These are phyloP conservation scores for Sebastes wilsoni DNA, from an alignment of 2,797 vertebrate species.

Conservation along the genomic window DNA sequence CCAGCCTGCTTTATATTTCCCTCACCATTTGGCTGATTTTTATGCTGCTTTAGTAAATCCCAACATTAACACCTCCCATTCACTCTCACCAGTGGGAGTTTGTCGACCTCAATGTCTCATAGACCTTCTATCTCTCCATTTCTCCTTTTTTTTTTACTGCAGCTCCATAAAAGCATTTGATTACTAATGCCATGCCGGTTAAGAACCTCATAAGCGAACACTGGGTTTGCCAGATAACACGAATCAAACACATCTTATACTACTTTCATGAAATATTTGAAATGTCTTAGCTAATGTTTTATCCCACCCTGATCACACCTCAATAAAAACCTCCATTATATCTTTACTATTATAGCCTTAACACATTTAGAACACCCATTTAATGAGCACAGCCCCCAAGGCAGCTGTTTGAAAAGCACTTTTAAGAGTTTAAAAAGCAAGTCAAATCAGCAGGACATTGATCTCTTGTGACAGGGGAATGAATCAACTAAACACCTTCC, in stretches of 20 bases:
- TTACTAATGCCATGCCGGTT: conserved; percentile 3
- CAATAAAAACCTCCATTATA: conserved; percentile 6
- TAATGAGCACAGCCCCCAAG: neutral
- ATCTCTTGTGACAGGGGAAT: conserved; percentile 46
- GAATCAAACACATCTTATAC: conserved; percentile 21
- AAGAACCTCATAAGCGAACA: conserved; percentile 5
- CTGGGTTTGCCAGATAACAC: neutral
- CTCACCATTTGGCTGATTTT: conserved; percentile 42
- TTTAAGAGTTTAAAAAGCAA: conserved; percentile 11
- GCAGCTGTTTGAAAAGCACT: conserved; percentile 8
- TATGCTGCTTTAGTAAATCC: conserved; percentile 42
- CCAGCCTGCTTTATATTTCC: conserved; percentile 10
- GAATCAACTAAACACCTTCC: conserved; percentile 40
- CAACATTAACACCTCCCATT: conserved; percentile 43
- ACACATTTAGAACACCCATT: conserved; percentile 19
- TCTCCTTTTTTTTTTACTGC: conserved; percentile 1
- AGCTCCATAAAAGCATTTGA: conserved; percentile 28
- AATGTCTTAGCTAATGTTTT: conserved; percentile 5
- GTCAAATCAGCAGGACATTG: conserved; percentile 35
- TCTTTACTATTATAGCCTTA: conserved; percentile 6
- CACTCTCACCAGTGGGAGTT: conserved; percentile 28
- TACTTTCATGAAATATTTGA: conserved; percentile 6
- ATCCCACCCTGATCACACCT: neutral
- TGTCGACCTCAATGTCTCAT: conserved; percentile 17
- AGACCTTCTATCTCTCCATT: neutral